Evolutionary conservation across 1,140 invertebrate genomes (phyloP).

Genomic region (Zophobas morio): DNA sequence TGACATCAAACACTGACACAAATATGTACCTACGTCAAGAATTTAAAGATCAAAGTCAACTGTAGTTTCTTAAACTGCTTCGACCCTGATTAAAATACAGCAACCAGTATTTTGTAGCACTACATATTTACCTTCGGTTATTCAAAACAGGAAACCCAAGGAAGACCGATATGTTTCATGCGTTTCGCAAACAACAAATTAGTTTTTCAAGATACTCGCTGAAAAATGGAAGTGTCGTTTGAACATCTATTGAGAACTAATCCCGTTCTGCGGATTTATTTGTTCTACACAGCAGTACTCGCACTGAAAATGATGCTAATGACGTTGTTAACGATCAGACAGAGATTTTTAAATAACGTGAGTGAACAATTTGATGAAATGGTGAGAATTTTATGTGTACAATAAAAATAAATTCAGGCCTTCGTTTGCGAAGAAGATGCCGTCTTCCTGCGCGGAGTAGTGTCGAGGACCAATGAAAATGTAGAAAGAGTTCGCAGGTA

Average conservation of each 20-base stretch:
- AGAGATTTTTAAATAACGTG: slow-evolving; percentile 55
- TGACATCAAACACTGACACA: too few species aligned
- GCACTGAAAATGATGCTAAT: slow-evolving; percentile 53
- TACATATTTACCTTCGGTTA: too few species aligned
- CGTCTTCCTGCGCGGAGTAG: slow-evolving; percentile 59
- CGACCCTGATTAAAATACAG: too few species aligned
- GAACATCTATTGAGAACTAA: not conserved
- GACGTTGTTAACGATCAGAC: slow-evolving; percentile 54
- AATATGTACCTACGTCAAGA: too few species aligned
- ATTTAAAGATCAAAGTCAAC: too few species aligned
- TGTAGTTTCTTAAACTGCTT: too few species aligned
- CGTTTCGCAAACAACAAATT: not conserved
- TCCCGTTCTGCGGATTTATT: slow-evolving; percentile 23
- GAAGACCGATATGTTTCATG: too few species aligned
- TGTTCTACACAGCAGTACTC: slow-evolving; percentile 25
- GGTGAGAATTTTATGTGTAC: slow-evolving; percentile 7
- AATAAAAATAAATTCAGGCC: slow-evolving; percentile 59
- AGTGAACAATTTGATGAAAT: not conserved
- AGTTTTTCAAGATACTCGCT: not conserved
- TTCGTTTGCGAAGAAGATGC: slow-evolving; percentile 69
- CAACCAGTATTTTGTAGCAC: too few species aligned
- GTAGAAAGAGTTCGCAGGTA: slow-evolving; percentile 68
- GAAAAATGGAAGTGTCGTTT: slow-evolving; percentile 8
- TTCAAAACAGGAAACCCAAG: too few species aligned
- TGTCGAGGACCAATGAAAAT: slow-evolving; percentile 62